Base-by-base conservation (phyloP, 2,888 invertebrate species). In the Marasmarcha lunaedactyla region DNA sequence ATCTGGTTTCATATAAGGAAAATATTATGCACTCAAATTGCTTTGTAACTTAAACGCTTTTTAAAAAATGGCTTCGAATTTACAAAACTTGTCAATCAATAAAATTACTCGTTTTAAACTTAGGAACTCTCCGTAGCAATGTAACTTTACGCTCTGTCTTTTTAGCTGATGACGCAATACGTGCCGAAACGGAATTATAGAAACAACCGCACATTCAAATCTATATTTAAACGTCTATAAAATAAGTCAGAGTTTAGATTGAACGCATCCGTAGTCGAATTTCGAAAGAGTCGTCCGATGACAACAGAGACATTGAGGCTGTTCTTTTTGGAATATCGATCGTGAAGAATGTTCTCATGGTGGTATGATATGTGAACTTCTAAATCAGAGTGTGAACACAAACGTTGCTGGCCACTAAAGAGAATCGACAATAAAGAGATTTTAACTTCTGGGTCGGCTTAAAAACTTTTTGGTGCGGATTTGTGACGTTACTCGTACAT, bases 281-380 rank as follows among this genome's bases (percentile, higher is more conserved):
- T 69, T 66, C 61, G 59, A 77, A 71, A 73, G 79, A 77, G 77
- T 76, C 69, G 72, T 63, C 54, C 74, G 79, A 79, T 81, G 81
- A 81, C 81, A 81, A 83, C 78, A 76, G 77, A 83, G 78, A 81
- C 78, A 79, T 81, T 67, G 74, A 67, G 65, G 69, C 65, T 70
- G 70, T 74, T 72, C 71, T 76, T 81, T 81, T 81, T 81, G 74
- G 63, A 74, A 78, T 79, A 77, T 83, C 78, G 81, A 78, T 77
- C 78, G 73, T 79, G 74, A 78, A 77, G 71, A 77, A 71, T 74
- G 71, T 74, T 77, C 79, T 78, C 78, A 77, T 78, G 72, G 57
- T 47, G 68, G 68, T 71, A 57, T 47, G 68, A 67, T 71, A 78
- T 81, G 81, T 77, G 81, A 81, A 79, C 71, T 70, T 69, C 69